Conservation (phyloP, 2,797 vertebrate genomes). For the Fratercula arctica region DNA sequence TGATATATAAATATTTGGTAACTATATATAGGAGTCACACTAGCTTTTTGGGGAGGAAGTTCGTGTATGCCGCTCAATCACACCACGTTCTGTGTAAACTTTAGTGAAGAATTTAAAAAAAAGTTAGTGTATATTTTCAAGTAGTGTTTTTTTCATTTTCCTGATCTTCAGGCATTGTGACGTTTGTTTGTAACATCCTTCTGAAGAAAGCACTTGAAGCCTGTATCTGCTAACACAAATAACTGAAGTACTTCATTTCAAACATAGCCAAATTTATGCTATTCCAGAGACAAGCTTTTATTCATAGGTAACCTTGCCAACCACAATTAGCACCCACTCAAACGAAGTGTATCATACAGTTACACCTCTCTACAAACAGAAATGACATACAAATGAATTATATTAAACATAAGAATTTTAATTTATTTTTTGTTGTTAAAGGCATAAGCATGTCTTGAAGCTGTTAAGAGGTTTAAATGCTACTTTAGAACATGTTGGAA, state of each 20-base stretch:
- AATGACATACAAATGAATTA: background rate
- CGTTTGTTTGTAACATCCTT: background rate
- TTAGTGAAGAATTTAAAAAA: background rate
- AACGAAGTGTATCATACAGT: background rate
- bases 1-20: background rate
- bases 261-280: background rate
- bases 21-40: background rate
- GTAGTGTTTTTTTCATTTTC: background rate
- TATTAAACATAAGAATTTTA: background rate
- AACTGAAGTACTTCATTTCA: background rate
- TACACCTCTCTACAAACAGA: background rate
- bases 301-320: slow-evolving; percentile 41
- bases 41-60: background rate
- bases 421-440: background rate
- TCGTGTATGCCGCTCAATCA: background rate
- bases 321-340: slow-evolving; percentile 23
- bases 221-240: background rate
- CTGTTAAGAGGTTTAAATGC: background rate
- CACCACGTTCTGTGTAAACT: background rate
- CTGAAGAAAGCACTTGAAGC: background rate
- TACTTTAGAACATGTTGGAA: background rate
- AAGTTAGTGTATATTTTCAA: background rate
- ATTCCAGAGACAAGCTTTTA: background rate
- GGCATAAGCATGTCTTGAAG: background rate
- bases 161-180: background rate